phyloP scores from a whole-genome alignment of 2,113 vertebrate genomes.

The Muntiacus muntjak region DNA sequence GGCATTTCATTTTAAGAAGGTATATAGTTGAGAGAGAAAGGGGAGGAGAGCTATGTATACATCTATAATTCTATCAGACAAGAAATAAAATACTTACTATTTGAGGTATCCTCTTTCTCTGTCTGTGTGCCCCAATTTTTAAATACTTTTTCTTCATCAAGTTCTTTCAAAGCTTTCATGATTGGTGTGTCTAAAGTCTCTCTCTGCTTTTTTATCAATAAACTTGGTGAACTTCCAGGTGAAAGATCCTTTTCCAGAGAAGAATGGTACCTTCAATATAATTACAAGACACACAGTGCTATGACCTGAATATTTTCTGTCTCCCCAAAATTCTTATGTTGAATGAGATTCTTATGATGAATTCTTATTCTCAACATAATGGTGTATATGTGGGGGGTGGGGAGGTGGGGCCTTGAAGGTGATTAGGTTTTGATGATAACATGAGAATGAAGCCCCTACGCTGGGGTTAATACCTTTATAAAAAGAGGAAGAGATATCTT shows the following conservation, averaged over 20 bases:
- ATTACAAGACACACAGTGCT: neutral
- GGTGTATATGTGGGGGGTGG: fast-evolving
- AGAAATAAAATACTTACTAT: constrained; percentile 72
- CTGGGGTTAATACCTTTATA: neutral
- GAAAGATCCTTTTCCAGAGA: constrained; percentile 82
- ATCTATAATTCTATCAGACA: neutral
- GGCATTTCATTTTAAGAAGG: neutral
- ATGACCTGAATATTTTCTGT: neutral
- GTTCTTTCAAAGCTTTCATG: constrained; percentile 91
- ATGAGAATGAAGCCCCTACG: fast-evolving
- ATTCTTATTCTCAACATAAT: neutral
- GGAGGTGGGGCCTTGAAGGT: neutral
- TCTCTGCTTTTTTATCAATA: constrained; percentile 76
- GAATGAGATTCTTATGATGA: neutral
- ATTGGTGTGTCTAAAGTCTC: constrained; percentile 85
- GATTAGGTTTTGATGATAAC: neutral
- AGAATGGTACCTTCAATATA: constrained; percentile 76
- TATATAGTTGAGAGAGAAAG: neutral
- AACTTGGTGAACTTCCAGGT: constrained; percentile 67
- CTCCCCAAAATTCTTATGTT: neutral
- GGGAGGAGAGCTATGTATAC: neutral
- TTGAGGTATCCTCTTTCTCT: constrained; percentile 77
- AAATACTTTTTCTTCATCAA: constrained; percentile 88
- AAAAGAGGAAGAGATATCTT: neutral
- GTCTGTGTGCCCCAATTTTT: constrained; percentile 86